phyloP scores from a whole-genome alignment of 2,888 invertebrate genomes.

The Lycocerus yunnanus region DNA sequence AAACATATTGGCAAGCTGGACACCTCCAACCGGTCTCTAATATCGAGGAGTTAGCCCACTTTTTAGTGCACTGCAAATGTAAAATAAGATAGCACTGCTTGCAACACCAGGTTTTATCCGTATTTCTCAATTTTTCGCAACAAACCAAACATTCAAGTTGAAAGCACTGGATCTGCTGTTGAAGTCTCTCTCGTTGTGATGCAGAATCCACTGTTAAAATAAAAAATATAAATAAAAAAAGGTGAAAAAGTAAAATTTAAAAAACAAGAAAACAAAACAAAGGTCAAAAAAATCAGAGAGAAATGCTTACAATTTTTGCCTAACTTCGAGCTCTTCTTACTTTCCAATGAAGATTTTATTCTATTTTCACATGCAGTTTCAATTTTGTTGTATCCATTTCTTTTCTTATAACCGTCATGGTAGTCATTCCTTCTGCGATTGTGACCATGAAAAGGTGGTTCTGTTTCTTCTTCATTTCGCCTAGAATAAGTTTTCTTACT shows the following conservation, averaged over 20 bases:
- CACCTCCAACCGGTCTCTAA: slow-evolving; percentile 88
- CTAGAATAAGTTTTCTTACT: slow-evolving; percentile 1
- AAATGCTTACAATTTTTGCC: slow-evolving; percentile 26
- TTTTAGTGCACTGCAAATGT: slow-evolving; percentile 86
- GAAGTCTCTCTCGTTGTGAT: slow-evolving; percentile 83
- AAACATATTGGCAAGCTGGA: slow-evolving; percentile 91
- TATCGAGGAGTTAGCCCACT: slow-evolving; percentile 88
- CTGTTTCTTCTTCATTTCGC: not conserved
- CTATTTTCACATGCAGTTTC: not conserved
- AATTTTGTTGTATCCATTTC: not conserved
- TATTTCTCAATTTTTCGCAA: slow-evolving; percentile 82
- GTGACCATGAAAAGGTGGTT: not conserved
- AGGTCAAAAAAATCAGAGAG: no score
- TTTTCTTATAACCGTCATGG: not conserved
- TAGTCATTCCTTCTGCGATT: not conserved
- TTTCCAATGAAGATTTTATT: not conserved
- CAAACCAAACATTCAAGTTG: slow-evolving; percentile 93
- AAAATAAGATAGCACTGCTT: slow-evolving; percentile 89
- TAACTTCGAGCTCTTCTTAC: slow-evolving; percentile 1
- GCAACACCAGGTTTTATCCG: slow-evolving; percentile 89
- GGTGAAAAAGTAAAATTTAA: no score
- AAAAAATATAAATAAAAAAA: not conserved
- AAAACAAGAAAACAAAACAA: no score
- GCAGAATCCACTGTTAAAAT: slow-evolving; percentile 59
- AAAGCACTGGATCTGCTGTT: slow-evolving; percentile 80